These are phyloP conservation scores for Drosophila mimetica DNA, from an alignment of 2,888 invertebrate genomes.

Conservation along the genomic window DNA sequence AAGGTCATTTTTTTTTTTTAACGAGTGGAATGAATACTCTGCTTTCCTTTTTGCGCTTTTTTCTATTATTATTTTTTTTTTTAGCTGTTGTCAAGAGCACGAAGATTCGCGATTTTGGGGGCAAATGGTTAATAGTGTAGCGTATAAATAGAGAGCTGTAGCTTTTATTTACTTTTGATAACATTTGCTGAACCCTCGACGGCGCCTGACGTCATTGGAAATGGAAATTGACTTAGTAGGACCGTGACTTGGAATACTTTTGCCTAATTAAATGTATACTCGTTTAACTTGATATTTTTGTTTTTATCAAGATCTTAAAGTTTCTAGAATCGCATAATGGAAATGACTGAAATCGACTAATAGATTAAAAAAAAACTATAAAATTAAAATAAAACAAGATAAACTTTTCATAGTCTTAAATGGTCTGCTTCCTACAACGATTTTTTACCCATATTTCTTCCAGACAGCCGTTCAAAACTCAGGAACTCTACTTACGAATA, in stretches of 20 bases:
- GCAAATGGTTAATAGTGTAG: conserved; percentile 19
- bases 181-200: conserved; percentile 24
- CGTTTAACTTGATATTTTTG: not conserved
- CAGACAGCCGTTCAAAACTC: conserved; percentile 13
- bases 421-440: not conserved
- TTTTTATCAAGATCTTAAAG: not conserved
- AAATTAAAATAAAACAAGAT: not conserved
- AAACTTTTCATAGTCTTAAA: too few relatives aligned
- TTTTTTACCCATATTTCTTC: not conserved
- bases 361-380: too few relatives aligned
- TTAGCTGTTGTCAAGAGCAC: conserved; percentile 14
- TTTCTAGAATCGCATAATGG: too few relatives aligned
- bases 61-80: not conserved
- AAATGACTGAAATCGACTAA: too few relatives aligned
- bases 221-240: not conserved
- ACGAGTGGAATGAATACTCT: not conserved
- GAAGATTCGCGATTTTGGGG: not conserved
- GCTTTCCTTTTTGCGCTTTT: not conserved
- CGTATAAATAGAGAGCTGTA: not conserved
- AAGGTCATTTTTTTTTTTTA: conserved; percentile 5
- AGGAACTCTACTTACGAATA: conserved; percentile 6
- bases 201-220: conserved; percentile 8
- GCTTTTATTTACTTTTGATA: conserved; percentile 23
- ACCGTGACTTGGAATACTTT: not conserved
- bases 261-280: not conserved